phyloP scores from a whole-genome alignment of 1,140 invertebrate genomes.

The Phthorimaea operculella region DNA sequence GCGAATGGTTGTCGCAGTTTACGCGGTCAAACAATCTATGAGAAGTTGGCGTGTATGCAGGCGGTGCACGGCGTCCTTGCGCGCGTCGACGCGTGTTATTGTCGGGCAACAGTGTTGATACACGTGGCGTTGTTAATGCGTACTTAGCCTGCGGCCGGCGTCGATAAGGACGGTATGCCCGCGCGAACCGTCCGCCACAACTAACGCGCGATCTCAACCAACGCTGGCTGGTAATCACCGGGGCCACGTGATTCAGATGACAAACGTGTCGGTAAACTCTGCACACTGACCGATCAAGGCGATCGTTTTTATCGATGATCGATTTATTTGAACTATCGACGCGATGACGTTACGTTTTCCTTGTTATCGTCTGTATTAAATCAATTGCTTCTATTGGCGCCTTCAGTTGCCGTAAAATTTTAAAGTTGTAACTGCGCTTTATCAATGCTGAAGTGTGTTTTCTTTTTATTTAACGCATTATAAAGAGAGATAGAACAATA shows the following conservation, averaged over 20 bases:
- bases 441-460: too few relatives aligned
- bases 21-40: slow-evolving; percentile 22
- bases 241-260: slow-evolving; percentile 62
- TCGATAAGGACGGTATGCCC: slow-evolving; percentile 45
- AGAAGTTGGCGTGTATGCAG: slow-evolving; percentile 17
- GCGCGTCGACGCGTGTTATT: slow-evolving; percentile 51
- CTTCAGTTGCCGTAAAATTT: too few relatives aligned
- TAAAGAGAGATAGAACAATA: not conserved
- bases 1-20: slow-evolving; percentile 14
- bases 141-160: slow-evolving; percentile 29
- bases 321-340: slow-evolving; percentile 21
- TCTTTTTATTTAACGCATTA: not conserved
- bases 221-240: slow-evolving; percentile 44
- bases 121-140: slow-evolving; percentile 57
- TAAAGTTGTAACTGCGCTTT: too few relatives aligned
- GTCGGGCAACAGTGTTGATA: slow-evolving; percentile 62
- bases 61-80: slow-evolving; percentile 45
- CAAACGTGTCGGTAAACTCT: slow-evolving; percentile 41
- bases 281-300: slow-evolving; percentile 29
- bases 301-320: slow-evolving; percentile 35
- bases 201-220: slow-evolving; percentile 51
- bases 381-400: too few relatives aligned
- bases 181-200: slow-evolving; percentile 46
- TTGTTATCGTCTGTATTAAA: not conserved
- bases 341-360: not conserved